A percentile compares a stretch with the other conserved stretches of the same genome.
Evolutionary conservation across 1,140 invertebrate genomes (phyloP).

Genomic region (Reticulitermes speratus): DNA sequence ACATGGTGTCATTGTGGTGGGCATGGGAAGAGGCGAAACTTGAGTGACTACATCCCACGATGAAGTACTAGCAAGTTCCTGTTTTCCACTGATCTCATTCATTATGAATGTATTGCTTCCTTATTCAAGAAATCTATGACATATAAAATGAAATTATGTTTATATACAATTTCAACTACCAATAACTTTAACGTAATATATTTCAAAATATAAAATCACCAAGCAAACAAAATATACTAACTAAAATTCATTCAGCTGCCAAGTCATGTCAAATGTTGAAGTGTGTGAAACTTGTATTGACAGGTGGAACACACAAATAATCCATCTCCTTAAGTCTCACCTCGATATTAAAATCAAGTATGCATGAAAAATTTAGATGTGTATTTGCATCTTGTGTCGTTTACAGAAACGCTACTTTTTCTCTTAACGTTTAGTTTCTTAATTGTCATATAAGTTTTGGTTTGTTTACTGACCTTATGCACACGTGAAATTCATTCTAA

Average conservation of each 20-base stretch:
- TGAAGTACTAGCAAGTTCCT: constrained; percentile 49
- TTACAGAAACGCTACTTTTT: background rate
- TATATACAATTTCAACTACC: constrained; percentile 26
- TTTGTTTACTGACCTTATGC: constrained; percentile 21
- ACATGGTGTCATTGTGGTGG: constrained; percentile 44
- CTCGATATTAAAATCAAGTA: background rate
- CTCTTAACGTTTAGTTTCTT: background rate
- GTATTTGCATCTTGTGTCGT: background rate
- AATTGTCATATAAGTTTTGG: background rate
- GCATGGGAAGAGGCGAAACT: constrained; percentile 44
- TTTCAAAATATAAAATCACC: background rate
- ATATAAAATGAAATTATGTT: background rate
- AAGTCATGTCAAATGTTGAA: background rate
- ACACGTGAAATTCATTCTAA: constrained; percentile 26
- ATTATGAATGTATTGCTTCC: constrained; percentile 40
- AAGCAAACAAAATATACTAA: background rate
- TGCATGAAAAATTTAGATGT: background rate
- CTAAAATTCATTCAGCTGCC: background rate
- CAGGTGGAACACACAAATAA: background rate
- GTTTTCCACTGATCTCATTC: constrained; percentile 53
- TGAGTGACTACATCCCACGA: constrained; percentile 50
- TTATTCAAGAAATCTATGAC: background rate
- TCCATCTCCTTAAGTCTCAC: background rate
- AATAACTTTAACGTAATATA: background rate
- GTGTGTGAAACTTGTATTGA: background rate